Evolutionary conservation across 2,888 invertebrate genomes (phyloP), one percentile per base, ranked within the genome.

Genomic region (Apotomis turbidana): DNA sequence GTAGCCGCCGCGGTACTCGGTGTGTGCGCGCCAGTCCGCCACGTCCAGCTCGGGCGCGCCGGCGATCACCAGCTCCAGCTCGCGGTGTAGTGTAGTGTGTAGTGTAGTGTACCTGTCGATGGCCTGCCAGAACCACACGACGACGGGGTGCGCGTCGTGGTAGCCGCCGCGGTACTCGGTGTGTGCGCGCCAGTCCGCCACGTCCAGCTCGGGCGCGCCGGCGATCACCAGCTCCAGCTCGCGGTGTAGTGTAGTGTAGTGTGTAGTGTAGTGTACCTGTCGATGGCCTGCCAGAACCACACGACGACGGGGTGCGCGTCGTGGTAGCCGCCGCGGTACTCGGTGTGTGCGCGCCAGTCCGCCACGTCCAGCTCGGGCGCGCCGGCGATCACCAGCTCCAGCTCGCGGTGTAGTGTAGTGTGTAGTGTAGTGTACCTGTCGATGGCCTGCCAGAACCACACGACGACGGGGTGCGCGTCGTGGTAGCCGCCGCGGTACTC

Each of bases 71-170:
- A 27, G 27, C 27, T 27, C 27, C 27, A 27, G 27, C 27, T 27
- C 27, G 27, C 27, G 27, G 27, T 27, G 27, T 27, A 27, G 27
- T 27, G 27, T 2, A 27, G 27, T 27, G 27, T 27, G 27, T 27
- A 27, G 27, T 27, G 27, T 27, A 27, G 27, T 67, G 75, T 83
- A 95, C 95, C 95, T 95, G 87, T 98, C 98, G 76, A 99, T 98
- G 62, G 98, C 98, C 86, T 97, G 96, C 99, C 99, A 99, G 94
- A 99, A 99, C 99, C 99, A 99, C 78, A 97, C 94, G 71, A 99
- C 97, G 75, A 99, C 98, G 73, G 98, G 98, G 89, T 99, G 98
- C 74, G 96, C 95, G 90, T 98, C 98, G 88, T 98, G 98, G 91
- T 98, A 99, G 4, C 99, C 98, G 78, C 98, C 98, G 83, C 98